Percentiles rank a stretch among this genome's conserved stretches.
Conservation (phyloP, 2,797 vertebrate genomes). For the Pangasius larnaudii region DNA sequence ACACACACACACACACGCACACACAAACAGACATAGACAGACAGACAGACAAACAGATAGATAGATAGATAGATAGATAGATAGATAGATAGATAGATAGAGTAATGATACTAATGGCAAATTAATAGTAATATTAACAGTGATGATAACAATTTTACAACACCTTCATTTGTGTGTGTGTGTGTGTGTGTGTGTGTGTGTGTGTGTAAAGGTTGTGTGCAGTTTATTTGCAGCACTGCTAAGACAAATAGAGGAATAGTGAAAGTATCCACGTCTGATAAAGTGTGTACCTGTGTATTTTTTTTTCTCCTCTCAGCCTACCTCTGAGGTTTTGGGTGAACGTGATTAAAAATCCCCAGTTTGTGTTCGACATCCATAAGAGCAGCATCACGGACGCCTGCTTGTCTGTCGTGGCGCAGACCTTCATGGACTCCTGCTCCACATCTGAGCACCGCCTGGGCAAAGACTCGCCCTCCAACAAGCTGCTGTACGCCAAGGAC, state of each 20-base stretch:
- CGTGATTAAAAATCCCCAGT: constrained; percentile 98
- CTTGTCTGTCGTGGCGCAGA: constrained; percentile 95
- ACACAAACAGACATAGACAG: neutral
- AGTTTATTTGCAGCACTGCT: neutral
- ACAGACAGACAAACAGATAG: neutral
- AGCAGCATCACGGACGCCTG: constrained; percentile 97
- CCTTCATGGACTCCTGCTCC: constrained; percentile 98
- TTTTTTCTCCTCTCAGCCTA: constrained; percentile 77
- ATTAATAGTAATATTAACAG: neutral
- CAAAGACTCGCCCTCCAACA: constrained; percentile 97
- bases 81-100: neutral
- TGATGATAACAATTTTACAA: neutral
- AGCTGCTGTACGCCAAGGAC: constrained; percentile 98
- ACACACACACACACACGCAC: neutral
- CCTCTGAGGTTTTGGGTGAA: constrained; percentile 99
- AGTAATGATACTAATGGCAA: neutral
- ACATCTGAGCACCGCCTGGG: constrained; percentile 97
- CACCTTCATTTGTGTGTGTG: neutral
- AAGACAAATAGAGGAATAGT: neutral
- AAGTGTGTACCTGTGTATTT: neutral
- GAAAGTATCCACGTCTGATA: neutral
- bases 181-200: constrained; percentile 18
- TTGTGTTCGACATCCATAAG: constrained; percentile 98
- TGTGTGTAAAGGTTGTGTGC: neutral
- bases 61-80: neutral